Base-by-base conservation (phyloP, 2,113 vertebrate species). In the Scophthalmus maximus region DNA sequence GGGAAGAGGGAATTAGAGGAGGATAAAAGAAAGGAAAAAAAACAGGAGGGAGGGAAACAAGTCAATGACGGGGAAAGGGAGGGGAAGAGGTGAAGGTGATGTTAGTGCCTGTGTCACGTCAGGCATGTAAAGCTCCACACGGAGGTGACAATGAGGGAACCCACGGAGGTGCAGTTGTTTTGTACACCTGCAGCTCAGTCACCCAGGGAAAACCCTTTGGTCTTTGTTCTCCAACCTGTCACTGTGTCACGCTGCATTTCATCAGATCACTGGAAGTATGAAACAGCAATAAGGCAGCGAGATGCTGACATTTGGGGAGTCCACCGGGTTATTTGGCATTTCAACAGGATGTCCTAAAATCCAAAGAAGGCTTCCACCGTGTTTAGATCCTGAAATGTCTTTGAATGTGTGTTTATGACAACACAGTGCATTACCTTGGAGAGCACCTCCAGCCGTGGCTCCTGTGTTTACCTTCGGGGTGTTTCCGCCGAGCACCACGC, bases 401-500 rank as follows among this genome's bases (percentile, higher is more conserved):
- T 1, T n/a, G n/a, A 34, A 36, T 23, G 29, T 18, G 14, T 79
- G 61, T 78, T 73, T 75, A 76, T 47, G 49, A 25, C 52, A 60
- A 71, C 51, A 71, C 14, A 5, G 25, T 1, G 7, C 56, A 50
- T 63, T 73, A 50, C 52, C 14, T 53, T 5, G 66, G 23, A 74
- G 27, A 78, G 68, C 67, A 73, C 59, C 47, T 73, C 52, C 20
- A 58, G 60, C 55, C 5, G 42, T 34, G 23, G 12, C 14, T 79
- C 10, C 30, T 56, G 44, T 23, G 61, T 80, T 69, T 80, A 51
- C 61, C 81, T 80, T 71, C 6, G 36, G 81, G 83, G 66, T 46
- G 76, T 68, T 78, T 56, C 17, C 38, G 36, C 53, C 34, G 1
- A 42, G 77, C 60, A 51, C 80, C 88, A 82, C 86, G 65, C 85